These are phyloP conservation scores for Melanocharis versteri DNA, from an alignment of 2,113 vertebrate genomes.

Conservation along the genomic window DNA sequence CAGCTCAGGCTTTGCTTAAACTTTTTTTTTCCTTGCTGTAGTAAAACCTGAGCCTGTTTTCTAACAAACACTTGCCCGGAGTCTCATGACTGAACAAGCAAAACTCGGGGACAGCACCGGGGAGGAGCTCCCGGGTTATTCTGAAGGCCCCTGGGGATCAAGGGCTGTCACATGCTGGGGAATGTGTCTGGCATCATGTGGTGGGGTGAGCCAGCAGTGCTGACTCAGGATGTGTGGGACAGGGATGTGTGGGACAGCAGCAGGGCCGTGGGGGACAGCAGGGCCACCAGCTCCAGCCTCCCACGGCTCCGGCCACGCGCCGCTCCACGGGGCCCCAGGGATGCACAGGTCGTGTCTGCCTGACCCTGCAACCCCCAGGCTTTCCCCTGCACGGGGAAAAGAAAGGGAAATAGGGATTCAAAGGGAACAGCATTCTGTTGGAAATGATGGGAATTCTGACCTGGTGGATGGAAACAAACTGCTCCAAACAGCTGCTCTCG, in stretches of 20 bases:
- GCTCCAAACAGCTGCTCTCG: neutral
- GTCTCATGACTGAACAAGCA: conserved; percentile 31
- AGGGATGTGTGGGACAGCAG: neutral
- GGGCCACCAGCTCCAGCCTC: neutral
- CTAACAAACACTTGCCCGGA: conserved; percentile 2
- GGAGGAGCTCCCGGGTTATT: conserved; percentile 24
- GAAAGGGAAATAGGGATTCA: neutral
- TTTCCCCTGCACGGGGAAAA: neutral
- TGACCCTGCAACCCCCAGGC: neutral
- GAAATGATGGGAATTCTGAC: neutral
- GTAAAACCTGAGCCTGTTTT: conserved; percentile 30
- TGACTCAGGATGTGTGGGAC: conserved; percentile 17
- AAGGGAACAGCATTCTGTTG: neutral
- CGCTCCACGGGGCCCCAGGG: neutral
- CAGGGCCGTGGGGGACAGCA: neutral
- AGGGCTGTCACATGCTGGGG: conserved; percentile 28
- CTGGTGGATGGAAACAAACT: neutral
- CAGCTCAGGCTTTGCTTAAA: neutral
- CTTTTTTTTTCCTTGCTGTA: conserved; percentile 8
- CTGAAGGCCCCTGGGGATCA: neutral
- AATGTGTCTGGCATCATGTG: conserved; percentile 6
- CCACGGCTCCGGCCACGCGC: neutral
- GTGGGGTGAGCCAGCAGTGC: conserved; percentile 8
- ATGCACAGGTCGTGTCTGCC: neutral
- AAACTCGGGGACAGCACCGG: neutral